Evolutionary conservation across 2,888 invertebrate genomes (phyloP).

Genomic region (Tetragonula carbonaria): DNA sequence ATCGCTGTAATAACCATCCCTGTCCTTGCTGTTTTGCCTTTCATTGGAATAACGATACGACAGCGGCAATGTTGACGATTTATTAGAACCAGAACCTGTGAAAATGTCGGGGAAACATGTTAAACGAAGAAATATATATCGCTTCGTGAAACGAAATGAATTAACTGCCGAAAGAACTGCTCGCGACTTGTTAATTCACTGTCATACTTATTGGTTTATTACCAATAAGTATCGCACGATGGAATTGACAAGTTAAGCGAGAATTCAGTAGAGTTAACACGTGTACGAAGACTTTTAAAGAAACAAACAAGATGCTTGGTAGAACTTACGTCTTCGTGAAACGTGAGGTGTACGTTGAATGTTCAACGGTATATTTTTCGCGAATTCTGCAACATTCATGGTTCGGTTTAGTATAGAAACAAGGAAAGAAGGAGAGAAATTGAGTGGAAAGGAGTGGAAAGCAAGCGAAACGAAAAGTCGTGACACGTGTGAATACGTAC

Average conservation of each 20-base stretch:
- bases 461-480: too few species aligned
- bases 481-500: too few species aligned
- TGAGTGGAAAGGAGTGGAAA: too few species aligned
- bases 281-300: neutral
- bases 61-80: constrained; percentile 93
- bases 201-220: neutral
- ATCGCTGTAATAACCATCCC: constrained; percentile 96
- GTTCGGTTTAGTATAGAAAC: neutral
- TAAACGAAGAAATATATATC: neutral
- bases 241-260: neutral
- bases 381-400: constrained; percentile 88
- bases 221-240: neutral
- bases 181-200: neutral
- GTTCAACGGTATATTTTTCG: constrained; percentile 93
- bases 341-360: constrained; percentile 95
- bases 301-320: neutral
- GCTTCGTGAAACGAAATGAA: neutral
- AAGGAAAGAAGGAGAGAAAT: neutral
- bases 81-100: constrained; percentile 89
- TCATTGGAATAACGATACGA: constrained; percentile 89
- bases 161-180: neutral
- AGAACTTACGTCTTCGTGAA: constrained; percentile 92
- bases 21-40: constrained; percentile 87
- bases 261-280: neutral
- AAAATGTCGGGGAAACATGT: neutral